phyloP scores from a whole-genome alignment of 2,797 vertebrate species.

The Eutrigla gurnardus region DNA sequence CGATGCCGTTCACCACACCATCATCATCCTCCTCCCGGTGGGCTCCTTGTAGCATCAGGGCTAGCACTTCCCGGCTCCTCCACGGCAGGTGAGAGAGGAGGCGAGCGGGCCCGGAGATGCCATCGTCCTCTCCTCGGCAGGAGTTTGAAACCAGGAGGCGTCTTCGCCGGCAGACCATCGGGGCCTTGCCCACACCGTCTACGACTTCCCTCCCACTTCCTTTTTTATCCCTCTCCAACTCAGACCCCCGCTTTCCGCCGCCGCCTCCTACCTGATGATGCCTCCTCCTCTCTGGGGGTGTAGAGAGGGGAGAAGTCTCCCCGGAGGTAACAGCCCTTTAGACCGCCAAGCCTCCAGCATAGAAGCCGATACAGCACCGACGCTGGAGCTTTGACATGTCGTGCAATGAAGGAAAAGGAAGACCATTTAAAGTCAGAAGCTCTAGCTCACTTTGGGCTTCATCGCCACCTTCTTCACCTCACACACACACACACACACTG shows the following conservation, averaged over 20 bases:
- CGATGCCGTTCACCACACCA: conserved; percentile 68
- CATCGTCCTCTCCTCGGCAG: conserved; percentile 85
- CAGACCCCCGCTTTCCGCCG: conserved; percentile 58
- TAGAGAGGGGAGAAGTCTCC: conserved; percentile 61
- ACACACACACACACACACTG: conserved; percentile 23
- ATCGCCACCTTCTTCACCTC: conserved; percentile 37
- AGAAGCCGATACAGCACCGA: conserved; percentile 67
- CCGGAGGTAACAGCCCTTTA: conserved; percentile 52
- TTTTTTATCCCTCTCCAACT: conserved; percentile 44
- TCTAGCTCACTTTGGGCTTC: conserved; percentile 49
- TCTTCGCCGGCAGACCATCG: conserved; percentile 48
- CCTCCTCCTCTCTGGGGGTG: conserved; percentile 67
- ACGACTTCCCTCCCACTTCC: conserved; percentile 61
- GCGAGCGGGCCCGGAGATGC: conserved; percentile 77
- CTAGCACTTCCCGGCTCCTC: conserved; percentile 74
- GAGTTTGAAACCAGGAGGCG: conserved; percentile 54
- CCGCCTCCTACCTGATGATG: conserved; percentile 73
- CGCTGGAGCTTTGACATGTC: conserved; percentile 45
- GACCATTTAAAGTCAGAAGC: conserved; percentile 46
- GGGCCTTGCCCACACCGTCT: conserved; percentile 64
- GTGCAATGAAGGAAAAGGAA: conserved; percentile 10
- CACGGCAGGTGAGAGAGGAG: conserved; percentile 65
- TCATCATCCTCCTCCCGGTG: conserved; percentile 75
- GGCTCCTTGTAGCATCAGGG: conserved; percentile 50
- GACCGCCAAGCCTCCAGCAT: conserved; percentile 78